Conservation (phyloP, 2,888 invertebrate species). For the Chirona hameri region DNA sequence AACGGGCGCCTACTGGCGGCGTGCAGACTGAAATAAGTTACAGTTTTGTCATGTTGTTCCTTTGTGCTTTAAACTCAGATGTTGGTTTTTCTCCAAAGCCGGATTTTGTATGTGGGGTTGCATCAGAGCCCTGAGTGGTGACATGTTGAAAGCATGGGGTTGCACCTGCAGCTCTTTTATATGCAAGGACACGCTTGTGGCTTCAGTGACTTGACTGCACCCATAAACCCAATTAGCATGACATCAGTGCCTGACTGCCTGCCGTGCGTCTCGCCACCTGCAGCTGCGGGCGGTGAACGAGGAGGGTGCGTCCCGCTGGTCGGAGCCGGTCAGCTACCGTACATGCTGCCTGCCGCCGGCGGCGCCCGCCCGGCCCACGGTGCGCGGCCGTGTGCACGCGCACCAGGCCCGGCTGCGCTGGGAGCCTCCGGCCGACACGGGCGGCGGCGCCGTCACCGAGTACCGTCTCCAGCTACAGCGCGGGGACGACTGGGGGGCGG, state of each 20-base stretch:
- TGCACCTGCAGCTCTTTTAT: no score
- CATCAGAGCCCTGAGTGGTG: no score
- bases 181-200: no score
- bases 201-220: no score
- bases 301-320: conserved; percentile 79
- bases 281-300: conserved; percentile 75
- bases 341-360: conserved; percentile 76
- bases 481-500: conserved; percentile 64
- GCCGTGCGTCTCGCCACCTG: conserved; percentile 34
- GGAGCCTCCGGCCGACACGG: conserved; percentile 73
- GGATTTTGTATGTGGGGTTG: no score
- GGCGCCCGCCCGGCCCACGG: conserved; percentile 68
- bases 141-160: no score
- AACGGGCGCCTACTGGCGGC: no score
- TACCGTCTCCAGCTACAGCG: conserved; percentile 69
- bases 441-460: conserved; percentile 64
- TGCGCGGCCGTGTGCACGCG: conserved; percentile 78
- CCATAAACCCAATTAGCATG: no score
- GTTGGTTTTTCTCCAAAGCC: no score
- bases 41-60: no score
- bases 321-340: conserved; percentile 68
- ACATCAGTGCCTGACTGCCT: neutral
- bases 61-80: no score
- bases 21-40: no score
- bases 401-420: conserved; percentile 75